Evolutionary conservation across 2,888 invertebrate species (phyloP), one percentile per base, ranked within the genome.

Genomic region (Parascotia fuliginaria): DNA sequence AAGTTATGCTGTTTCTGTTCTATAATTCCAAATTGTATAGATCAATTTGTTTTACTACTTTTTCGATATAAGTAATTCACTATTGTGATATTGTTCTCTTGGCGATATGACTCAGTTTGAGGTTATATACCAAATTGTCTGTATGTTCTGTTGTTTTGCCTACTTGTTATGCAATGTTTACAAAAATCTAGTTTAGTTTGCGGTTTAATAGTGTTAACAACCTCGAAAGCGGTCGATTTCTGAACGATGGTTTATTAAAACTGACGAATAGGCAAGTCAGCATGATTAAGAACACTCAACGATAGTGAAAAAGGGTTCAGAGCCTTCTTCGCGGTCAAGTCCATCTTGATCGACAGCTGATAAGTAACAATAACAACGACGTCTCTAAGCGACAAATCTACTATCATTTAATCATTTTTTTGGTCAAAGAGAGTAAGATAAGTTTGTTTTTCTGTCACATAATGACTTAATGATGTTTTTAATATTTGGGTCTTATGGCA

Each of bases 241-340:
- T 68, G 60, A 68, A 63, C 62, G 45, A 65, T 68, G 27, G 55
- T 53, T 60, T 56, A 60, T 65, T 65, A 52, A n/a, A n/a, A 42
- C 53, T 54, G 44, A 48, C 42, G 49, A 54, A 65, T 63, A 49
- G 12, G 48, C 54, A 11, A 53, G 66, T 68, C 67, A 68, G 43
- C 54, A 19, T 68, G 69, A 69, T 59, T 27, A 4, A n/a, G 16
- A 24, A 9, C 7, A 22, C 37, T 48, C 39, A 58, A 53, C 59
- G 58, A 69, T 64, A 69, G 69, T 64, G 64, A 64, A 65, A 59
- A 51, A 65, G 68, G 66, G 69, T 56, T 44, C 27, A 29, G 55
- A 42, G 40, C 36, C 13, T 49, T 29, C 14, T 37, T 40, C 34
- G 22, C 56, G 63, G 69, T 64, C 61, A 63, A 68, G 53, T 44